Percentiles rank a stretch among this genome's conserved stretches.
phyloP scores from a whole-genome alignment of 2,113 vertebrate genomes.

The Aramus guarauna region DNA sequence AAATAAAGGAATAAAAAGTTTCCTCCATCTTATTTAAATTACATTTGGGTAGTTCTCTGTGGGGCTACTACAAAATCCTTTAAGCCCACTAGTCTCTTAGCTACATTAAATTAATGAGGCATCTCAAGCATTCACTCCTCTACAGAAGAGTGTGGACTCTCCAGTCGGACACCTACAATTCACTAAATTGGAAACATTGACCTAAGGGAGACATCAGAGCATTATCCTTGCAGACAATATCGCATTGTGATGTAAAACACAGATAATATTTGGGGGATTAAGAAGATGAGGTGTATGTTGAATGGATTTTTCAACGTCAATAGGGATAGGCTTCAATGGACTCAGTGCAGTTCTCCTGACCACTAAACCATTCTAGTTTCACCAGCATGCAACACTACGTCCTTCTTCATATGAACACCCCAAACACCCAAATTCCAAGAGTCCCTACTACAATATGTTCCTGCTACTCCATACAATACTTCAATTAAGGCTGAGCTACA shows the following conservation, averaged over 20 bases:
- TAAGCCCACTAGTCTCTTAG: constrained; percentile 46
- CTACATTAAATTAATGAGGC: constrained; percentile 64
- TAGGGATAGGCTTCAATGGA: neutral
- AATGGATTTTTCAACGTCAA: constrained; percentile 30
- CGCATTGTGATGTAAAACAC: constrained; percentile 9
- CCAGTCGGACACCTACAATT: constrained; percentile 55
- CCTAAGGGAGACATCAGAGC: constrained; percentile 26
- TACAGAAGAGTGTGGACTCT: constrained; percentile 6
- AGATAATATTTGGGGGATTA: constrained; percentile 26
- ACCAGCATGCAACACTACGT: neutral
- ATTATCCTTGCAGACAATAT: neutral
- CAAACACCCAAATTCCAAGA: neutral
- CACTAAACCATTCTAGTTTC: neutral
- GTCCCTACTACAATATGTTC: neutral
- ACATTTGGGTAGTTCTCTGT: constrained; percentile 36
- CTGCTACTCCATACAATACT: neutral
- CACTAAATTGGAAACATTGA: constrained; percentile 41
- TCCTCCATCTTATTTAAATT: constrained; percentile 16
- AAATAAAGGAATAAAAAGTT: constrained; percentile 22
- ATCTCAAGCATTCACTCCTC: constrained; percentile 43
- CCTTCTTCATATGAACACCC: neutral
- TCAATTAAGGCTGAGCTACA: constrained; percentile 46
- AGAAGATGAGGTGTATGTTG: neutral
- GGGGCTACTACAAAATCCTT: constrained; percentile 53
- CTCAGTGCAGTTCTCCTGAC: neutral